phyloP scores from a whole-genome alignment of 2,113 vertebrate species.

The Psephotus haematonotus region DNA sequence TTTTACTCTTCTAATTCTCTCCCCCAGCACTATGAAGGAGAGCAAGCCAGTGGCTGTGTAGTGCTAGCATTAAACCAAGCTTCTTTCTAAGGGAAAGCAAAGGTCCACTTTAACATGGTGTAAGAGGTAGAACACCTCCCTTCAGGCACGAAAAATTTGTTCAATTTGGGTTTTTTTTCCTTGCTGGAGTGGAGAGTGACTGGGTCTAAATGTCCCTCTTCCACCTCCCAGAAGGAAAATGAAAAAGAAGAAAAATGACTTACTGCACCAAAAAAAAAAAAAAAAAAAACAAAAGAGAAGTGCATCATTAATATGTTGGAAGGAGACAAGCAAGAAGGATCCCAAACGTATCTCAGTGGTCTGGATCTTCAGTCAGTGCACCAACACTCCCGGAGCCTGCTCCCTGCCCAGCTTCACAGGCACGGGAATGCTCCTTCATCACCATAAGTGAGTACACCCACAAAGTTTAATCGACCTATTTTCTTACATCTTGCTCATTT shows the following conservation, averaged over 20 bases:
- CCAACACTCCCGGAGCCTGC: background rate
- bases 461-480: background rate
- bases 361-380: background rate
- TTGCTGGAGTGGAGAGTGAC: background rate
- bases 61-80: background rate
- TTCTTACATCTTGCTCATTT: background rate
- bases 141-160: background rate
- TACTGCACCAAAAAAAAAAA: background rate
- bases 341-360: background rate
- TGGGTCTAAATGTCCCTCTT: background rate
- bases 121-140: background rate
- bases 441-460: background rate
- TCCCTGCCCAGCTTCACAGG: background rate
- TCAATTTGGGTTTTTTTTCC: fast-evolving
- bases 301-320: fast-evolving
- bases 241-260: background rate
- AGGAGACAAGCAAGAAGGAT: background rate
- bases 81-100: background rate
- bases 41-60: background rate
- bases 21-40: background rate
- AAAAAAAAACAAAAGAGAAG: background rate
- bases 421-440: background rate
- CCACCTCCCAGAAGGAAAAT: background rate
- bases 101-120: background rate
- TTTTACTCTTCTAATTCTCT: background rate